Conservation (phyloP, 1,140 invertebrate genomes). For the Linepithema humile region DNA sequence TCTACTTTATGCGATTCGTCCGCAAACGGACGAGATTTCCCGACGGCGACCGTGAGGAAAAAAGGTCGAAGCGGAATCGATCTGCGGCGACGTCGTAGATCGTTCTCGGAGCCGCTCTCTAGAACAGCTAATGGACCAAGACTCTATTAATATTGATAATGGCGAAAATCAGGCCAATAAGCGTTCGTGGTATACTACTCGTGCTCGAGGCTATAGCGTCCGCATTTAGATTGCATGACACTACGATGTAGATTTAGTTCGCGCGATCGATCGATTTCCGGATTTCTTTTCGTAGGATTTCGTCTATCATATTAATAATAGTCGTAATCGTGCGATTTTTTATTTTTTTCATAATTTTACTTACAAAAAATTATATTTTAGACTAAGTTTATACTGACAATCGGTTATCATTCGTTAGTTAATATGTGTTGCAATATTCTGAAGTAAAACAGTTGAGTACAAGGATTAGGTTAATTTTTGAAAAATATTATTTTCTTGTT, state of each 20-base stretch:
- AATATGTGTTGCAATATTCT: neutral
- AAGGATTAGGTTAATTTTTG: neutral
- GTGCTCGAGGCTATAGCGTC: constrained; percentile 53
- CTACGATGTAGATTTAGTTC: constrained; percentile 10
- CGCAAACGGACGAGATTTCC: neutral
- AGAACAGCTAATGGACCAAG: constrained; percentile 75
- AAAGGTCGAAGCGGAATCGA: constrained; percentile 36
- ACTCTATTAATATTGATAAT: constrained; percentile 79
- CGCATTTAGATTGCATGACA: constrained; percentile 50
- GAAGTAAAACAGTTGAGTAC: neutral
- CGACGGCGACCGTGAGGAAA: constrained; percentile 7
- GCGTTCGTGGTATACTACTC: constrained; percentile 61
- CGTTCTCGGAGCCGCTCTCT: constrained; percentile 50
- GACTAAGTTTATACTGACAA: too few species aligned
- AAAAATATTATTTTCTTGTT: constrained; percentile 4
- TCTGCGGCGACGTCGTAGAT: constrained; percentile 33
- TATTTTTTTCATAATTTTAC: too few species aligned
- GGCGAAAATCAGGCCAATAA: constrained; percentile 78
- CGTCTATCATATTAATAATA: neutral
- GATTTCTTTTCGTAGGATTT: neutral
- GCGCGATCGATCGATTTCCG: constrained; percentile 35
- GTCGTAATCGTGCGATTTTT: neutral
- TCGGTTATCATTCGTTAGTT: neutral
- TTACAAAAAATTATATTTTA: too few species aligned
- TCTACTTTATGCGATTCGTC: neutral